Conservation (phyloP, 2,797 vertebrate genomes). For the Mormyrus hasselquistii region DNA sequence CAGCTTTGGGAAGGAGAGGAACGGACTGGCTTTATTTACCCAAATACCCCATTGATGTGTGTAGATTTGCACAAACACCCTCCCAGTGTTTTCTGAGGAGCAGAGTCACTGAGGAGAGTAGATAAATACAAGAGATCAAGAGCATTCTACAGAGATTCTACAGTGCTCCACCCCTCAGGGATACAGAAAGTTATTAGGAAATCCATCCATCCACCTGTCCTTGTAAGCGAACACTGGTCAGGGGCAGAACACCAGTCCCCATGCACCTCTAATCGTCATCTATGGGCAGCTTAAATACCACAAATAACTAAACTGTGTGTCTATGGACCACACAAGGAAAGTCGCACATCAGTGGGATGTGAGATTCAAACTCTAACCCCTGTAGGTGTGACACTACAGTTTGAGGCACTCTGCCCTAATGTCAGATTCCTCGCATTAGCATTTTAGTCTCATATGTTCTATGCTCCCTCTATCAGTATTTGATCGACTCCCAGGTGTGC, state of each 20-base stretch:
- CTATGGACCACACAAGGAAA: not conserved
- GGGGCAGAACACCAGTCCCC: not conserved
- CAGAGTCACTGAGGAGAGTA: not conserved
- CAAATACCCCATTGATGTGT: not conserved
- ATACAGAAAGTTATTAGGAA: not conserved
- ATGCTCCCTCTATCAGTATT: not conserved
- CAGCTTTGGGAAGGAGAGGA: not conserved
- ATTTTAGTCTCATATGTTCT: not conserved
- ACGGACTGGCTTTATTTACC: not conserved
- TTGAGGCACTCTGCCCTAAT: not conserved
- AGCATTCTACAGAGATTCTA: not conserved
- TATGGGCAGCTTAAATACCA: not conserved
- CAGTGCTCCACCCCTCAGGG: not conserved
- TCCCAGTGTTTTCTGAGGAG: not conserved
- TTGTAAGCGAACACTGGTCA: not conserved
- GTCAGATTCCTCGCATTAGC: not conserved
- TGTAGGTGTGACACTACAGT: not conserved
- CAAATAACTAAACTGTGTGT: not conserved
- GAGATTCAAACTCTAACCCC: not conserved
- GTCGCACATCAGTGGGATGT: not conserved
- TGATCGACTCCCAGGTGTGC: not conserved
- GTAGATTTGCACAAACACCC: not conserved
- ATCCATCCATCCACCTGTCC: not conserved
- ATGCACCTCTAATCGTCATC: not conserved
- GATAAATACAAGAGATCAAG: not conserved